Base-by-base conservation (phyloP, 2,113 vertebrate species). In the Oceanodroma tethys region DNA sequence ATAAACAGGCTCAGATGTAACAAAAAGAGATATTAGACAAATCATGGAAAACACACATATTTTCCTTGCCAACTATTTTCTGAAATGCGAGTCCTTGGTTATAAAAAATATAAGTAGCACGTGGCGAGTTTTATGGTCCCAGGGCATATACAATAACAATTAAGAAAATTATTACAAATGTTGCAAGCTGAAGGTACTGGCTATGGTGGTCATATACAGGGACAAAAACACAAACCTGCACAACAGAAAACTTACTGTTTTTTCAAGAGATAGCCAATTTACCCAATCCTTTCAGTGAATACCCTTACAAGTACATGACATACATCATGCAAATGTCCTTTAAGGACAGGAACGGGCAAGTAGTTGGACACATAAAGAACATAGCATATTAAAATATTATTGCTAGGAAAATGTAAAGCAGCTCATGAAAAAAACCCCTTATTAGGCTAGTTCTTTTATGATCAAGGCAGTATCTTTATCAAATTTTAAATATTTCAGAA, bases 401-500 rank as follows among this genome's bases (percentile, higher is more conserved):
- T 66, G 23, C 34, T 48, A 68, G 16, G 34, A 86, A 76, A 86
- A 90, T 7, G 12, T 38, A 75, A 87, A 71, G 10, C 9, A 66
- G 50, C 3, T 66, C 2, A 70, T 45, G 10, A 50, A 84, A 83
- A 45, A 70, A 40, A 9, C 8, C 2, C 11, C 29, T 56, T 26
- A 21, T 58, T 38, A 86, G 9, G 10, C 2, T 85, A 53, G 27
- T 34, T 73, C 42, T 93, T 75, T n/a, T 45, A 47, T 22, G 12
- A 42, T 22, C 32, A 60, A 60, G 53, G 25, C 91, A 43, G 4
- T 30, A 65, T 13, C n/a, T 80, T 74, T 73, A 84, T 15, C 10
- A 92, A 82, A 86, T 43, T 76, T 48, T 80, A 53, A 73, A 40
- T 14, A 43, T 66, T 94, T 79, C 30, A 65, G 30, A 88, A 83